phyloP scores from a whole-genome alignment of 2,888 invertebrate species.

The Caenorhabditis virilis region DNA sequence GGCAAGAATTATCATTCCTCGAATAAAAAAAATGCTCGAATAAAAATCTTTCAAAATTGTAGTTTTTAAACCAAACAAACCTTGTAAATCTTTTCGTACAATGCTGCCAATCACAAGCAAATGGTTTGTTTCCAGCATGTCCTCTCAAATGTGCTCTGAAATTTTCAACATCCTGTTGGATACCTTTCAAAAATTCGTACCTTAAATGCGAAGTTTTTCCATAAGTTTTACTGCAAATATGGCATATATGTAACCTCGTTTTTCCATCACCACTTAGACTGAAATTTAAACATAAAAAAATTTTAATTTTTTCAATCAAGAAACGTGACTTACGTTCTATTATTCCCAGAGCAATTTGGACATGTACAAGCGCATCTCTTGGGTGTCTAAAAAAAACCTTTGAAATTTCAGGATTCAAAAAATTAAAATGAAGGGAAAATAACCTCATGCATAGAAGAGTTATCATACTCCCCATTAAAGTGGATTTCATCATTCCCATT shows the following conservation, averaged over 20 bases:
- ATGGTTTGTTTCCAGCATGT: slow-evolving; percentile 66
- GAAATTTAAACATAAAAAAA: slow-evolving; percentile 4
- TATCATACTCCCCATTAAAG: slow-evolving; percentile 18
- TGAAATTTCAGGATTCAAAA: background rate
- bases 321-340: slow-evolving; percentile 34
- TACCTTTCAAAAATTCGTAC: background rate
- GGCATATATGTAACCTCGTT: slow-evolving; percentile 64
- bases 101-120: slow-evolving; percentile 65
- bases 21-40: background rate
- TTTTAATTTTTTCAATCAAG: background rate
- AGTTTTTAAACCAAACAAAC: slow-evolving; percentile 11
- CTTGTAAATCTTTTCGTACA: slow-evolving; percentile 66
- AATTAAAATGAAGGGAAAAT: background rate
- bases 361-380: slow-evolving; percentile 91
- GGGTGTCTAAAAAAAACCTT: slow-evolving; percentile 35
- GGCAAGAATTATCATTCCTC: no score
- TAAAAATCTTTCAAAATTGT: background rate
- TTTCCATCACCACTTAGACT: slow-evolving; percentile 52
- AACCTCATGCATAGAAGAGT: slow-evolving; percentile 6
- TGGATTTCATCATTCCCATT: slow-evolving; percentile 1
- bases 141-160: slow-evolving; percentile 47
- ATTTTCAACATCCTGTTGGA: background rate
- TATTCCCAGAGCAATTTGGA: slow-evolving; percentile 79
- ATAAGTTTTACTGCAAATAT: slow-evolving; percentile 65
- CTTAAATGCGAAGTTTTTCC: slow-evolving; percentile 48